Evolutionary conservation across 2,797 vertebrate species (phyloP), one percentile per base, ranked within the genome.

Genomic region (Onychomys leucogaster): DNA sequence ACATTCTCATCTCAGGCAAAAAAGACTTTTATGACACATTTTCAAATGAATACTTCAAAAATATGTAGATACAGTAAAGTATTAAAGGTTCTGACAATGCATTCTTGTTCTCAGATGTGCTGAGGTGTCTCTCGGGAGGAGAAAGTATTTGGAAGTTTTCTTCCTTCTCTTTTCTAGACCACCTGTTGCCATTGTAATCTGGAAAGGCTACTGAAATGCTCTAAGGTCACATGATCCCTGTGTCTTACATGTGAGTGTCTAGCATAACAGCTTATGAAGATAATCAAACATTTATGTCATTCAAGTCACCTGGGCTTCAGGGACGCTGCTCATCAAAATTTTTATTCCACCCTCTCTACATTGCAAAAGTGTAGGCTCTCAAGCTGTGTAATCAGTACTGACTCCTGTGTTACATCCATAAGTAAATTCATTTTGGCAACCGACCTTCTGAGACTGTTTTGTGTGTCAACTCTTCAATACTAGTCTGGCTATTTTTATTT

Each of bases 401-500:
- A 27, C 34, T 59, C 52, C 3, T 43, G 37, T 32, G 3, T 12
- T 75, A 23, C 19, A 32, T 63, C 5, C 43, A 75, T 61, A 95
- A 65, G 43, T 81, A 37, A 32, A 84, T 87, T 84, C 34, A 87
- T 12, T 71, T 32, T 88, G 71, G 76, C 69, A 7, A 86, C 86
- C 52, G 86, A 91, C 21, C 11, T 82, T 73, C 7, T 67, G 61
- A 13, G 52, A 6, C 10, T 49, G 0, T 85, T 82, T 37, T 0
- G 2, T 43, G 16, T 17, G 10, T 43, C 49, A 86, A 1, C 23
- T 96, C 32, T 4, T 49, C 77, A 55, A 49, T 89, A 21, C 23
- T 6, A 94, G 94, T 41, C 11, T 52, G 77, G 75, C 84, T 32
- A 17, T 78, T 82, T 94, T 34, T 89, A 27, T 93, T 41, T 89